Percentiles rank a stretch among this genome's conserved stretches.
These are phyloP conservation scores for Scopus umbretta DNA, from an alignment of 2,113 vertebrate species.

Conservation along the genomic window DNA sequence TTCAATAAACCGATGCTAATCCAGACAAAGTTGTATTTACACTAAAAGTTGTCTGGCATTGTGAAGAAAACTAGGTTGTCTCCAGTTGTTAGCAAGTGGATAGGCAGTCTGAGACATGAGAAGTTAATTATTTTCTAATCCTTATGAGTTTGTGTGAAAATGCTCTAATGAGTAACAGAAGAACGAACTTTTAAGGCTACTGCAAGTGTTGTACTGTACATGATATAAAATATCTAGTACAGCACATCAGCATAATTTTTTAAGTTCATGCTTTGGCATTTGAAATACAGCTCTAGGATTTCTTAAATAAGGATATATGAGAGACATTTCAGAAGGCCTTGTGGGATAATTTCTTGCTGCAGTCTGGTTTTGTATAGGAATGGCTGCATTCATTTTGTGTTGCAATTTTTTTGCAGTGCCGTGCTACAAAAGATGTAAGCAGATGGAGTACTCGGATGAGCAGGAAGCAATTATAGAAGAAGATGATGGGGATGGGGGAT, in stretches of 20 bases:
- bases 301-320: background rate
- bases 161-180: background rate
- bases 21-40: too few relatives aligned
- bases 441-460: conserved; percentile 99
- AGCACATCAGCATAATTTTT: background rate
- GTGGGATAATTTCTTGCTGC: background rate
- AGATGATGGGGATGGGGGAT: conserved; percentile 97
- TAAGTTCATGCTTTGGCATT: background rate
- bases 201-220: background rate
- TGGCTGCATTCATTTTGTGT: background rate
- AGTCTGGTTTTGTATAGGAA: background rate
- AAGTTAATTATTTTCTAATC: too few relatives aligned
- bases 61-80: too few relatives aligned
- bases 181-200: background rate
- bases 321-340: background rate
- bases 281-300: background rate
- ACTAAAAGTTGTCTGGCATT: too few relatives aligned
- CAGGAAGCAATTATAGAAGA: conserved; percentile 98
- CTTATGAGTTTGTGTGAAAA: too few relatives aligned
- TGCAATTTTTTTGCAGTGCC: conserved; percentile 77
- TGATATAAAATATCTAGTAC: background rate
- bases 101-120: too few relatives aligned
- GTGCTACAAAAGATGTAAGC: conserved; percentile 97
- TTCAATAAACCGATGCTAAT: background rate
- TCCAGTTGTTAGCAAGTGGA: too few relatives aligned